These are phyloP conservation scores for Spea hammondii DNA, from an alignment of 2,797 vertebrate genomes.

Conservation along the genomic window DNA sequence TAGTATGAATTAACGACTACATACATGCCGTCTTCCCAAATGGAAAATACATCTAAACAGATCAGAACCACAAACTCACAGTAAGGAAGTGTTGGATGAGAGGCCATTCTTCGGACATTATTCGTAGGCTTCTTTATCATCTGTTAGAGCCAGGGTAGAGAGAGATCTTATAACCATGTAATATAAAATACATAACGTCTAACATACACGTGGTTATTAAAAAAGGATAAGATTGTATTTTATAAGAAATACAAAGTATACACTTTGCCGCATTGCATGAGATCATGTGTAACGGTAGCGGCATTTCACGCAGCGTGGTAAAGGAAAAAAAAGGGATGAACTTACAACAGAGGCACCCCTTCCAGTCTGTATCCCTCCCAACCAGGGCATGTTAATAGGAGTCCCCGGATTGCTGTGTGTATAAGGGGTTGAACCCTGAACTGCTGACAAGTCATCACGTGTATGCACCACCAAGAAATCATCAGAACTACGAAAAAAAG, in stretches of 20 bases:
- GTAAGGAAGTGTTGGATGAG: slow-evolving; percentile 95
- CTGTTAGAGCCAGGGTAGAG: slow-evolving; percentile 66
- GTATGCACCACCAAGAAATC: slow-evolving; percentile 93
- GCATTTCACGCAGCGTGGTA: too few species aligned
- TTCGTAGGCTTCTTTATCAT: slow-evolving; percentile 95
- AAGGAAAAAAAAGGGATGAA: slow-evolving; percentile 5
- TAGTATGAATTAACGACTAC: too few species aligned
- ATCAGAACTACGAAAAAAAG: slow-evolving; percentile 70
- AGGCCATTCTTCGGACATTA: slow-evolving; percentile 97
- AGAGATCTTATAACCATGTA: too few species aligned
- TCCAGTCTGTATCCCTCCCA: slow-evolving; percentile 90
- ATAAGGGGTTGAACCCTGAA: slow-evolving; percentile 92
- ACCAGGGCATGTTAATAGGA: slow-evolving; percentile 97
- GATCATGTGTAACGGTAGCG: too few species aligned
- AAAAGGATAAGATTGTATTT: too few species aligned
- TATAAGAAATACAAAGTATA: too few species aligned
- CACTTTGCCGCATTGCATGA: too few species aligned
- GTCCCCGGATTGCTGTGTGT: slow-evolving; percentile 93
- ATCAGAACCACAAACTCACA: slow-evolving; percentile 77
- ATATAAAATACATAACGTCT: too few species aligned
- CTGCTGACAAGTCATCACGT: slow-evolving; percentile 80
- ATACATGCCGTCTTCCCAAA: too few species aligned
- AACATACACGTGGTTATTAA: too few species aligned
- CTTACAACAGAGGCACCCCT: slow-evolving; percentile 93
- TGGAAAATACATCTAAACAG: too few species aligned